Conservation (phyloP, 2,888 invertebrate species). For the Megalurothrips usitatus region DNA sequence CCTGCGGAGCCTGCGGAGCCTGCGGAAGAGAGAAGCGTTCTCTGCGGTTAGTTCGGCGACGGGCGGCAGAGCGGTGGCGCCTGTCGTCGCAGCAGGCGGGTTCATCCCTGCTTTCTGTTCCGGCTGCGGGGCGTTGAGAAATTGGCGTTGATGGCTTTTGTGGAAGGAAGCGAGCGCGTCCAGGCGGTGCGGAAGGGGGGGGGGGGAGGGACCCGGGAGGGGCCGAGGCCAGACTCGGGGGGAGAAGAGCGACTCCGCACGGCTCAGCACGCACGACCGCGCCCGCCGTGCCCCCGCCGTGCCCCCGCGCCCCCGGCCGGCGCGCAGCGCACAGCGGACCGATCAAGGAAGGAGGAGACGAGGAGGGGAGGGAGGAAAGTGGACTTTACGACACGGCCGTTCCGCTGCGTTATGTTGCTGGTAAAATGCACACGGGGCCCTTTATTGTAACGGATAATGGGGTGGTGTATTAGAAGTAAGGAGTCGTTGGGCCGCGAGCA, state of each 20-base stretch:
- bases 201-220: background rate
- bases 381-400: background rate
- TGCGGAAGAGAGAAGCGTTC: no score
- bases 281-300: background rate
- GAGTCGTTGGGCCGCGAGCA: background rate
- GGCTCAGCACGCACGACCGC: background rate
- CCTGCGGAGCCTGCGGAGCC: no score
- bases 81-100: no score
- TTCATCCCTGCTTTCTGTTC: no score
- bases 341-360: no score
- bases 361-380: background rate
- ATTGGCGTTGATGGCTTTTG: no score
- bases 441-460: background rate
- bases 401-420: background rate
- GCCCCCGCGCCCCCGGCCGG: background rate
- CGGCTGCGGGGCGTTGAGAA: no score
- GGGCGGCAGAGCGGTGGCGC: no score
- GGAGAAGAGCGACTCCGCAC: background rate
- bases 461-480: background rate
- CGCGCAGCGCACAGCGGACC: background rate
- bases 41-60: no score
- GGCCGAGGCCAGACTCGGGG: background rate
- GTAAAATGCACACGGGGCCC: no score
- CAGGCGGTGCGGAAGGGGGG: background rate
- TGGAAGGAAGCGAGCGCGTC: no score